phyloP scores from a whole-genome alignment of 2,888 invertebrate genomes.

The Tridacna crocea region DNA sequence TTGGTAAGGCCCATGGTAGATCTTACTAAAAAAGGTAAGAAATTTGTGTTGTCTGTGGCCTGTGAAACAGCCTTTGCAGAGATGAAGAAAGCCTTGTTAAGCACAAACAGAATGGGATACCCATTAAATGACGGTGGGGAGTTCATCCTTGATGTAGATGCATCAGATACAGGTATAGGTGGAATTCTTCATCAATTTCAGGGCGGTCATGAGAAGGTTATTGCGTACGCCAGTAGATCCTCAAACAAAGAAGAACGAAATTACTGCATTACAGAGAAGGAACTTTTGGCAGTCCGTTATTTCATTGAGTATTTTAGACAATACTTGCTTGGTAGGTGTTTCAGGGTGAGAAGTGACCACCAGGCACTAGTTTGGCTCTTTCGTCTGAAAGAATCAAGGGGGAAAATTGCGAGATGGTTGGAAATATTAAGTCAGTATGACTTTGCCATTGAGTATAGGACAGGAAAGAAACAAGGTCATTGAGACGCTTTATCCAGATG shows the following conservation, averaged over 20 bases:
- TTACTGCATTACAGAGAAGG: conserved; percentile 15
- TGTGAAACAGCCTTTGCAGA: conserved; percentile 40
- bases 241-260: not conserved
- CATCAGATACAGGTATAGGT: conserved; percentile 32
- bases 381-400: conserved; percentile 16
- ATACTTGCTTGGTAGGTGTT: conserved; percentile 26
- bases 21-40: conserved; percentile 37
- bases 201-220: conserved; percentile 27
- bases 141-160: conserved; percentile 38
- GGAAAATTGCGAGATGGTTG: conserved; percentile 30
- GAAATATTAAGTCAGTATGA: conserved; percentile 25
- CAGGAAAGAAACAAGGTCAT: conserved; percentile 18
- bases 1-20: conserved; percentile 47
- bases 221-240: not conserved
- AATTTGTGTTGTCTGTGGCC: conserved; percentile 46
- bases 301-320: conserved; percentile 27
- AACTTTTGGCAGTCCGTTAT: conserved; percentile 22
- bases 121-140: conserved; percentile 16
- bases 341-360: conserved; percentile 30
- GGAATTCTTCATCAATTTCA: conserved; percentile 34
- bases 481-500: not conserved
- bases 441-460: conserved; percentile 24
- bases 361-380: conserved; percentile 9
- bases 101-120: conserved; percentile 36
- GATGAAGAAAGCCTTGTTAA: conserved; percentile 25